Percentiles rank a stretch among this genome's conserved stretches.
Conservation (phyloP, 2,113 vertebrate genomes). For the Dolichallabes microphthalmus region DNA sequence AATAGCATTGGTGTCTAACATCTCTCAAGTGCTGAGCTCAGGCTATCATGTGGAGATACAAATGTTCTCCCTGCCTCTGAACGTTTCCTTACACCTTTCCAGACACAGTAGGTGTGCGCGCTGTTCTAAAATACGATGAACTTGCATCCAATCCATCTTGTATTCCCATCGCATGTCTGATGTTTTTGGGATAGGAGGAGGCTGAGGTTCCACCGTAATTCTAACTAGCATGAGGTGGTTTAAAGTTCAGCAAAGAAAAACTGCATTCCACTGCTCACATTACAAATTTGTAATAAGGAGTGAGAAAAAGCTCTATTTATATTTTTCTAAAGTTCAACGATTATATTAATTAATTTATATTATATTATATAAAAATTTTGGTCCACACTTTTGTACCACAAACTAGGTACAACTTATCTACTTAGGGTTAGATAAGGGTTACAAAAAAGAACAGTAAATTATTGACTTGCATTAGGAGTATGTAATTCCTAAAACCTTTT, state of each 20-base stretch:
- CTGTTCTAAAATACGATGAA: background rate
- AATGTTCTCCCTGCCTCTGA: background rate
- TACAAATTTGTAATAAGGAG: background rate
- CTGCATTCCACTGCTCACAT: background rate
- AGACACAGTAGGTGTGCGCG: background rate
- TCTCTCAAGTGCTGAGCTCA: background rate
- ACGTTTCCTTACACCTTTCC: background rate
- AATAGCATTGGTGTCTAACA: background rate
- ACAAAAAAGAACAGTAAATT: no score
- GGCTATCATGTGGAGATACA: background rate
- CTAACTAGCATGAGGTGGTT: background rate
- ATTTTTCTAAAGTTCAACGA: no score
- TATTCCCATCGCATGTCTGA: background rate
- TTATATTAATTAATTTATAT: no score
- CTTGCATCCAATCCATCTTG: background rate
- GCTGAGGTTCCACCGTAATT: background rate
- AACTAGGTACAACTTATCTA: no score
- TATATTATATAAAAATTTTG: no score
- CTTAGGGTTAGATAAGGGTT: no score
- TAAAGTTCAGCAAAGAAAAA: background rate
- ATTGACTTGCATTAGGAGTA: background rate
- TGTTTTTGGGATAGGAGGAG: no score
- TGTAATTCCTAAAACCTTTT: background rate
- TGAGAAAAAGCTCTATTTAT: no score
- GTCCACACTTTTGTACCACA: background rate